phyloP scores from a whole-genome alignment of 2,797 vertebrate genomes.

The Micromesistius poutassou region DNA sequence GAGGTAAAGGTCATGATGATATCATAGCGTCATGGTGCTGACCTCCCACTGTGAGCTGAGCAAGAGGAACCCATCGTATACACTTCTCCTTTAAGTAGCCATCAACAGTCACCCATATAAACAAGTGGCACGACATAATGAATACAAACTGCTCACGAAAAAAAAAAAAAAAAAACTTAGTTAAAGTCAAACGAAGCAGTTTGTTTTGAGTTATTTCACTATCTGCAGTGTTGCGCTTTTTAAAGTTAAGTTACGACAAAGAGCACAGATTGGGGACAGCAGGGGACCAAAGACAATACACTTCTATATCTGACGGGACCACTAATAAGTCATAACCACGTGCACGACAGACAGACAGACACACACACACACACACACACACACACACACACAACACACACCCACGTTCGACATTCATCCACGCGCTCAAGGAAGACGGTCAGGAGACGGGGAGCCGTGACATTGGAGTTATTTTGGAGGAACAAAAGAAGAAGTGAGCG shows the following conservation, averaged over 20 bases:
- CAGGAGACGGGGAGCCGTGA: conserved; percentile 39
- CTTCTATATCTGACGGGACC: not conserved
- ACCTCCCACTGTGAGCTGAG: no score
- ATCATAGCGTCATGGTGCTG: not conserved
- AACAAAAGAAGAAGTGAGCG: conserved; percentile 62
- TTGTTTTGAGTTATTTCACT: not conserved
- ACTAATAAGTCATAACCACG: not conserved
- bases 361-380: not conserved
- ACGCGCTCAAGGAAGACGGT: conserved; percentile 5
- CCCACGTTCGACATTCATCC: not conserved
- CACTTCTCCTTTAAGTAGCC: not conserved
- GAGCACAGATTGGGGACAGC: no score
- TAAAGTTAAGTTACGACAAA: no score
- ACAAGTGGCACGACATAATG: not conserved
- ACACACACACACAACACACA: not conserved
- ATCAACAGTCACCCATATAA: not conserved
- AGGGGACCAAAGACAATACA: not conserved
- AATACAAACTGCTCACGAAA: not conserved
- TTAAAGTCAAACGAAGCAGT: not conserved
- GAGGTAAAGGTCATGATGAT: not conserved
- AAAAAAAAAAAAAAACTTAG: not conserved
- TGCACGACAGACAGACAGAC: not conserved
- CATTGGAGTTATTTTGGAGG: conserved; percentile 49
- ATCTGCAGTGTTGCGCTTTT: not conserved
- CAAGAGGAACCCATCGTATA: not conserved